These are phyloP conservation scores for Nannoperca obscura DNA, from an alignment of 2,797 vertebrate genomes.

Conservation along the genomic window DNA sequence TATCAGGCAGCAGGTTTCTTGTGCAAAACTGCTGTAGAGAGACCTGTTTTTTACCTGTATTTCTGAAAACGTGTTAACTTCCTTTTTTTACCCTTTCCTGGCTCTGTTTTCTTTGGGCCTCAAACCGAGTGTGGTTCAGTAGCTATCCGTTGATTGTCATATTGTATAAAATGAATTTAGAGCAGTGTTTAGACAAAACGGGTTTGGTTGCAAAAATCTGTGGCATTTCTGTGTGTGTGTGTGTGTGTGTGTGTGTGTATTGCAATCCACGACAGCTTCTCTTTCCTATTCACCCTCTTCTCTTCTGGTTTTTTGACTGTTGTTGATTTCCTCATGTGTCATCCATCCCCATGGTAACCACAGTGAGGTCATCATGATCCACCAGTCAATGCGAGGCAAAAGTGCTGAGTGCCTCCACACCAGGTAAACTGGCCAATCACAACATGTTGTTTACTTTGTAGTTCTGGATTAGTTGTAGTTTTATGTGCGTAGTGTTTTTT, in stretches of 20 bases:
- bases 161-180: slow-evolving; percentile 19
- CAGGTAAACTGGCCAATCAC: slow-evolving; percentile 89
- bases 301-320: slow-evolving; percentile 77
- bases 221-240: slow-evolving; percentile 38
- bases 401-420: slow-evolving; percentile 98
- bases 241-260: slow-evolving; percentile 32
- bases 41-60: neutral
- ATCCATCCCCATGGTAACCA: slow-evolving; percentile 94
- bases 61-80: neutral
- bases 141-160: slow-evolving; percentile 9
- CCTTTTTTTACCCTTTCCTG: neutral
- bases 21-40: slow-evolving; percentile 12
- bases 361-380: slow-evolving; percentile 99
- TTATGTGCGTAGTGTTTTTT: neutral
- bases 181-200: slow-evolving; percentile 13
- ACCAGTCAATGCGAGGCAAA: slow-evolving; percentile 97
- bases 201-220: slow-evolving; percentile 13
- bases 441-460: slow-evolving; percentile 37
- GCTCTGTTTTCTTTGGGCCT: slow-evolving; percentile 15
- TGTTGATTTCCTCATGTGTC: slow-evolving; percentile 90
- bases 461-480: slow-evolving; percentile 18
- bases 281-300: slow-evolving; percentile 78
- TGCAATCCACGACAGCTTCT: slow-evolving; percentile 39
- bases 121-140: slow-evolving; percentile 21
- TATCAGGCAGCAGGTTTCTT: slow-evolving; percentile 7